These are phyloP conservation scores for Platynereis dumerilii DNA, from an alignment of 2,888 invertebrate genomes.

Conservation along the genomic window DNA sequence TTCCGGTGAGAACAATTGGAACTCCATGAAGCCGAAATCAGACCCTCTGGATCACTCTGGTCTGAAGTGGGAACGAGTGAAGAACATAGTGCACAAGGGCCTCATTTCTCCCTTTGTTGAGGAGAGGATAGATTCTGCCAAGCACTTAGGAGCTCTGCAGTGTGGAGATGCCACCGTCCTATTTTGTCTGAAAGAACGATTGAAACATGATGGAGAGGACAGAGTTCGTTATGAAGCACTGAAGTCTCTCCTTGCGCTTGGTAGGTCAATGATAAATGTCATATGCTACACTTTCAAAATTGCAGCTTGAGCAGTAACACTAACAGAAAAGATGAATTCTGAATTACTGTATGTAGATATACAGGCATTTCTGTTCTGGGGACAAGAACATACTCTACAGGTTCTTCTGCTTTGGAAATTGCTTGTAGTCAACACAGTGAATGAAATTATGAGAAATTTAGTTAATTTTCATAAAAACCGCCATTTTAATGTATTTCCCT, in stretches of 20 bases:
- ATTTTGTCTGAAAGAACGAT: slow-evolving; percentile 52
- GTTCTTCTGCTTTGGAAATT: too few species aligned
- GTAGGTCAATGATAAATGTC: slow-evolving; percentile 44
- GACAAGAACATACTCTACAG: too few species aligned
- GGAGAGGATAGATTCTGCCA: slow-evolving; percentile 57
- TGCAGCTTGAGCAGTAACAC: not conserved
- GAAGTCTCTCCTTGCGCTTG: slow-evolving; percentile 57
- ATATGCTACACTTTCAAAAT: not conserved
- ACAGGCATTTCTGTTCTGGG: too few species aligned
- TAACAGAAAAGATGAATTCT: too few species aligned
- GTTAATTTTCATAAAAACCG: too few species aligned
- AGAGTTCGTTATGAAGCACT: slow-evolving; percentile 58
- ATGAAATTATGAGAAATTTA: too few species aligned
- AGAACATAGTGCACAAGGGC: slow-evolving; percentile 55
- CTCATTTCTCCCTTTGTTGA: slow-evolving; percentile 48
- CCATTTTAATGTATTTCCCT: too few species aligned
- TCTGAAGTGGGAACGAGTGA: slow-evolving; percentile 59
- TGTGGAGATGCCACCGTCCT: slow-evolving; percentile 59
- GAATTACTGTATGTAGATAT: not conserved
- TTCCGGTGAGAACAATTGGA: slow-evolving; percentile 38
- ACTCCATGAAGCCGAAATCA: slow-evolving; percentile 38
- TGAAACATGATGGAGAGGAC: slow-evolving; percentile 48
- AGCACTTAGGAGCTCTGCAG: slow-evolving; percentile 53
- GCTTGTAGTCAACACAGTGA: too few species aligned
- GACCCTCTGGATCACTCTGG: slow-evolving; percentile 54